Base-by-base conservation (phyloP, 2,113 vertebrate genomes). In the Odontophorus gujanensis region DNA sequence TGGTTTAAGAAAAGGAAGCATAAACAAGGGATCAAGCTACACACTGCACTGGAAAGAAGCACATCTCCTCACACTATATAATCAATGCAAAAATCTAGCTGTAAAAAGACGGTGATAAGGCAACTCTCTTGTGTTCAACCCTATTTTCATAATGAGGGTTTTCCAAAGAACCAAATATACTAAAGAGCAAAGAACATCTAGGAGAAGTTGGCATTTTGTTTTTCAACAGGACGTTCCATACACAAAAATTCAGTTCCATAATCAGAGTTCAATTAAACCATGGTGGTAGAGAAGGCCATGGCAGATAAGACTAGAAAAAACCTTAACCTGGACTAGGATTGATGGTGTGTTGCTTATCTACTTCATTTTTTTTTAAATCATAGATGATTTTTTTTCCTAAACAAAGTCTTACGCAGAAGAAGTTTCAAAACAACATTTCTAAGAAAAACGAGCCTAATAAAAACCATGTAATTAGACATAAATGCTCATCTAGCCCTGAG, bases 1-100 rank as follows among this genome's bases (percentile, higher is more conserved):
- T 55, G 80, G 73, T 78, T 94, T 88, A 81, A 91, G 87, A 51
- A 77, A 74, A 90, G 51, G 82, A 91, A 51, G 34, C 73, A 90
- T 50, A 65, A 94, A 92, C 85, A 81, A 83, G 91, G 40, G 57
- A 87, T 28, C 2, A 34, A 95, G 79, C 80, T 40, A 17, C 38
- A 66, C 48, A 67, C 68, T 90, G 93, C 82, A 57, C 47, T 89
- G 85, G 42, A 50, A 74, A 76, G 67, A 42, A 74, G 47, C 59
- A 85, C 71, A 53, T 53, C 82, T 68, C 68, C 62, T 48, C 36
- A 65, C 13, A 6, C 40, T 67, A 82, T 3, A 76, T 45, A 57
- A 71, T 42, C 68, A 68, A 61, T 86, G 69, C 26, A 75, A 71
- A 84, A 7, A 3, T 57, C 61, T 45, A 36, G 24, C 34, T 67